These are phyloP conservation scores for Calephelis perditalis DNA, from an alignment of 2,888 invertebrate genomes.

Conservation along the genomic window DNA sequence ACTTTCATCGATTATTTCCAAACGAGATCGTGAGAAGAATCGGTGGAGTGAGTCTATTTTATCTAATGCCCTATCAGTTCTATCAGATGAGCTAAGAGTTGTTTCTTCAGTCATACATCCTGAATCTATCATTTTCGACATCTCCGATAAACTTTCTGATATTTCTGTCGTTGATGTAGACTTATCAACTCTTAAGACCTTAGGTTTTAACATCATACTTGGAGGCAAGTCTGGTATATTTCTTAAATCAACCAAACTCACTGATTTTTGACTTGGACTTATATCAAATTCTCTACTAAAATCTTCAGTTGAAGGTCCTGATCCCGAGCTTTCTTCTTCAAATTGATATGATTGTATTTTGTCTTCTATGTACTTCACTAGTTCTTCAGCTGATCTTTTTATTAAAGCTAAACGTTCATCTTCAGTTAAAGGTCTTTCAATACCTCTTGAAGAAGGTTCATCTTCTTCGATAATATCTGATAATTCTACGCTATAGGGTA, in stretches of 20 bases:
- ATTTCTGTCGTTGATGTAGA: constrained; percentile 68
- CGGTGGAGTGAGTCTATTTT: constrained; percentile 64
- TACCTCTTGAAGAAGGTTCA: constrained; percentile 52
- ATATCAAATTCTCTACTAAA: constrained; percentile 52
- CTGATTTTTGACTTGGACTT: constrained; percentile 52
- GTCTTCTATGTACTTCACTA: constrained; percentile 55
- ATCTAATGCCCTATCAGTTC: constrained; percentile 56
- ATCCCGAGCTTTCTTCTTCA: constrained; percentile 45
- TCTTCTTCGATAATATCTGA: constrained; percentile 71
- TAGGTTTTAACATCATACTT: constrained; percentile 63
- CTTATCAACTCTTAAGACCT: constrained; percentile 57
- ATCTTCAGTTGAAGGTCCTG: constrained; percentile 43
- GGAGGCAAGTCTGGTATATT: constrained; percentile 66
- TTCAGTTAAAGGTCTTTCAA: constrained; percentile 44
- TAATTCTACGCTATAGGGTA: constrained; percentile 61
- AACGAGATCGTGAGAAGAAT: constrained; percentile 64
- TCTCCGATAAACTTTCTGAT: constrained; percentile 56
- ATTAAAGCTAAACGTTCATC: constrained; percentile 46
- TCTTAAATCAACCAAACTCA: constrained; percentile 63
- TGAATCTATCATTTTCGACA: constrained; percentile 55
- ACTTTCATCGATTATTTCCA: constrained; percentile 69
- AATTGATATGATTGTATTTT: constrained; percentile 41
- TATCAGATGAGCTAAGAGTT: constrained; percentile 47
- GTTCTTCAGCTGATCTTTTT: constrained; percentile 50
- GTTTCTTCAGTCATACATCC: constrained; percentile 66